Evolutionary conservation across 1,140 invertebrate genomes (phyloP).

Genomic region (Lerema accius): DNA sequence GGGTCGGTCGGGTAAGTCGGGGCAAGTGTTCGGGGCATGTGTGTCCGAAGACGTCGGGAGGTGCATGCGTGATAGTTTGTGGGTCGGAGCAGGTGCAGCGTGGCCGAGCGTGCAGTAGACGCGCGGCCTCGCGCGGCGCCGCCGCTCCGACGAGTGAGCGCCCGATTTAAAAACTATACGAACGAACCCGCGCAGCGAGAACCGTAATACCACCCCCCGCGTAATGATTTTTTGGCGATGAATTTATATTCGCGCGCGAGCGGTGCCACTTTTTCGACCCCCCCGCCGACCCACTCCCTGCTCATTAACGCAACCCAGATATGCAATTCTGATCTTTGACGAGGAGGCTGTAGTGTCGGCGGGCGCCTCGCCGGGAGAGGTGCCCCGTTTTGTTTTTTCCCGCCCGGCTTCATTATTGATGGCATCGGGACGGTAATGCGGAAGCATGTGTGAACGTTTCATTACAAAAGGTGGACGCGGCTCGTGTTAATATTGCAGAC

Average conservation of each 20-base stretch:
- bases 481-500: constrained; percentile 80
- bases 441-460: constrained; percentile 81
- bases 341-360: constrained; percentile 82
- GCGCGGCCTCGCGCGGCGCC: constrained; percentile 61
- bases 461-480: constrained; percentile 81
- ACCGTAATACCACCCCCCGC: constrained; percentile 82
- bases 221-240: constrained; percentile 85
- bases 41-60: constrained; percentile 36
- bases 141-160: constrained; percentile 69
- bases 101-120: constrained; percentile 49
- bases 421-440: constrained; percentile 81
- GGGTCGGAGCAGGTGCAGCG: constrained; percentile 45
- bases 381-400: constrained; percentile 81
- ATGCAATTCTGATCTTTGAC: constrained; percentile 84
- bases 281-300: constrained; percentile 63
- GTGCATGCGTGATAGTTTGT: constrained; percentile 69
- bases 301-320: constrained; percentile 84
- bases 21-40: constrained; percentile 17
- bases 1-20: neutral
- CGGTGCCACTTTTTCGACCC: constrained; percentile 80
- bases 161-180: constrained; percentile 81
- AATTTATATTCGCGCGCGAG: constrained; percentile 84
- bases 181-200: constrained; percentile 74
- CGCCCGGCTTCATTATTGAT: constrained; percentile 81
- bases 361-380: constrained; percentile 79